These are phyloP conservation scores for Agrilus mali DNA, from an alignment of 2,888 invertebrate species.

Conservation along the genomic window DNA sequence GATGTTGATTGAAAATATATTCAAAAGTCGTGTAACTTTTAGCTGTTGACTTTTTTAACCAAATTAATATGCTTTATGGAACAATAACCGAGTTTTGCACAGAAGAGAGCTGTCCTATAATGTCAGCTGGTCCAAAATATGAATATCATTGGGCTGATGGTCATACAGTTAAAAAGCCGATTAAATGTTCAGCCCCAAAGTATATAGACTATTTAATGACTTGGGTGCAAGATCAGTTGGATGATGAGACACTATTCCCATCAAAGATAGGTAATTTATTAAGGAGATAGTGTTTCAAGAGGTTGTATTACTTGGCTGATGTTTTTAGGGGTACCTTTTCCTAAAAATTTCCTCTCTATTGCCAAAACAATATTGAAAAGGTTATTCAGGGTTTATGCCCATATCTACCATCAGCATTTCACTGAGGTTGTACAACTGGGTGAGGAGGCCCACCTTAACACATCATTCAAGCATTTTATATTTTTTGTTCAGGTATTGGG, in stretches of 20 bases:
- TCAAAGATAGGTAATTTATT: conserved; percentile 74
- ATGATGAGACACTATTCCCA: conserved; percentile 96
- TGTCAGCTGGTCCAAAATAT: conserved; percentile 98
- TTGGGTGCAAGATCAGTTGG: conserved; percentile 98
- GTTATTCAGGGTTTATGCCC: conserved; percentile 96
- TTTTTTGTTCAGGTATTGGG: conserved; percentile 77
- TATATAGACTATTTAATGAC: conserved; percentile 99
- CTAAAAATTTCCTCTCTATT: conserved; percentile 91
- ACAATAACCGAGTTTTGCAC: conserved; percentile 99
- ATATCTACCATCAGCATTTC: conserved; percentile 99
- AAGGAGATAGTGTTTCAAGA: too few relatives aligned
- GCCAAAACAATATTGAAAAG: conserved; percentile 97
- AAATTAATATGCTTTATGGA: conserved; percentile 99
- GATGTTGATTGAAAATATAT: conserved; percentile 16
- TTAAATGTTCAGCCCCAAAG: conserved; percentile 97
- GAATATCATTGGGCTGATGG: conserved; percentile 99
- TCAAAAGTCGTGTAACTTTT: conserved; percentile 27
- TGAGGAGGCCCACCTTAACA: conserved; percentile 98
- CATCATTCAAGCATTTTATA: conserved; percentile 99
- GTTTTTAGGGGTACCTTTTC: conserved; percentile 82
- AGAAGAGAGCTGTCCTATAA: conserved; percentile 91
- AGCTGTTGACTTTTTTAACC: conserved; percentile 99
- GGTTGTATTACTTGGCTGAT: conserved; percentile 1
- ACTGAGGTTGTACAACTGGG: conserved; percentile 94
- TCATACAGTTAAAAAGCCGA: conserved; percentile 94